Evolutionary conservation across 2,797 vertebrate genomes (phyloP), one percentile per base, ranked within the genome.

Genomic region (Poecilia velifera): DNA sequence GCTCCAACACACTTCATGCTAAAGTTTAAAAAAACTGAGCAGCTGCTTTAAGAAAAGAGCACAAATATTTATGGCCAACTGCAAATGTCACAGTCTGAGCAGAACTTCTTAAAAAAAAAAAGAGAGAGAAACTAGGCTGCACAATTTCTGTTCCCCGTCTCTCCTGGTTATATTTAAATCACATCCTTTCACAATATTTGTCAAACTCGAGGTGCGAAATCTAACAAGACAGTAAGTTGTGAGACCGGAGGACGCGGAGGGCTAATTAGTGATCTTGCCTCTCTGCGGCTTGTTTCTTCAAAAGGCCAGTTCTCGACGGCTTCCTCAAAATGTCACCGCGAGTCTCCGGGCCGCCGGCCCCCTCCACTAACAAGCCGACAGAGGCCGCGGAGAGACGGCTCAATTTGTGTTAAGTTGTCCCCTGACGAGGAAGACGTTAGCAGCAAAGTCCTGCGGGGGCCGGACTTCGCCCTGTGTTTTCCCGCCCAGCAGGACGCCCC

Each of bases 271-370:
- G 88, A 90, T 93, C 88, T 82, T 87, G 84, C 88, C 80, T 87
- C 81, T 83, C 72, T n/a, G 84, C 77, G 86, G 84, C 87, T 89
- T 87, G 90, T 93, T 93, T 82, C 91, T 92, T 93, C 86, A 91
- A 95, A 94, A 93, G 93, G 93, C 90, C 94, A 95, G 84, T 82
- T 88, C 86, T 75, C 78, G 90, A 88, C 78, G 80, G 87, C 87
- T 94, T 83, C 90, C 86, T 88, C 75, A 94, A 96, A 53, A 95
- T 95, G 94, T 95, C 95, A 95, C 77, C 5, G 79, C 4, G 72
- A 92, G 88, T 94, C 93, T 94, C 91, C 28, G 57, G 87, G 91
- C 80, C 43, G 66, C 85, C 80, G 85, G 76, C 77, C 87, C 79
- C 77, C 82, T 84, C 73, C 80, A 34, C 89, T 94, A 95, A 95